Percentiles rank a stretch among this genome's conserved stretches.
Evolutionary conservation across 2,888 invertebrate species (phyloP).

Genomic region (Onthophagus sagittarius): DNA sequence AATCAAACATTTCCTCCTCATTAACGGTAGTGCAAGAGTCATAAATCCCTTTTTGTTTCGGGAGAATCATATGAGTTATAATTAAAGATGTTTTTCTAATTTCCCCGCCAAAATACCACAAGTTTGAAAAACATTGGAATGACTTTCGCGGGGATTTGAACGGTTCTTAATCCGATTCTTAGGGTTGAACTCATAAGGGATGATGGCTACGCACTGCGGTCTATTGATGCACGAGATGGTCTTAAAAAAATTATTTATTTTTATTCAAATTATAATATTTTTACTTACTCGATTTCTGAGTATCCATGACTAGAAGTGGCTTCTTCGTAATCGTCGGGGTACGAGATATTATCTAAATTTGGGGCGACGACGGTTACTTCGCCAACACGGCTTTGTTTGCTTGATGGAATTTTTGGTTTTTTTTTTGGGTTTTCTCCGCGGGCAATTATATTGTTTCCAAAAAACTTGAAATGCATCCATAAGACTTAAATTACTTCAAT

Average conservation of each 20-base stretch:
- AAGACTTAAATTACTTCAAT: too few species aligned
- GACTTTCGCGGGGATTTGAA: conserved; percentile 73
- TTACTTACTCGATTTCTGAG: conserved; percentile 35
- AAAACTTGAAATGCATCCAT: too few species aligned
- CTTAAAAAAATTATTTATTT: background rate
- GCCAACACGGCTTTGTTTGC: background rate
- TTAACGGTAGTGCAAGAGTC: conserved; percentile 91
- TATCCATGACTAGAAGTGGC: conserved; percentile 28
- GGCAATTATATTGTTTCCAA: too few species aligned
- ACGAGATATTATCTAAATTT: conserved; percentile 31
- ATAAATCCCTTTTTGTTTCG: conserved; percentile 87
- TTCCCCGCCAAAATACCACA: conserved; percentile 91
- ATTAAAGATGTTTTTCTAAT: conserved; percentile 67
- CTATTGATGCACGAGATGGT: conserved; percentile 46
- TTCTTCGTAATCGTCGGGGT: conserved; percentile 27
- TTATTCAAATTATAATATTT: too few species aligned
- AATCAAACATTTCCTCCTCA: conserved; percentile 91
- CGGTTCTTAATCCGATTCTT: conserved; percentile 53
- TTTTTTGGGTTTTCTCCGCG: too few species aligned
- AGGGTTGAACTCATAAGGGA: conserved; percentile 37
- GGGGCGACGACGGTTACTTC: conserved; percentile 23
- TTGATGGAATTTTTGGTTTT: background rate
- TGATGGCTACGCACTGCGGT: conserved; percentile 61
- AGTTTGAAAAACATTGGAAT: conserved; percentile 82
- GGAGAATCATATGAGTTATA: conserved; percentile 87